phyloP scores from a whole-genome alignment of 2,113 vertebrate genomes.

The Cygnus buccinator region DNA sequence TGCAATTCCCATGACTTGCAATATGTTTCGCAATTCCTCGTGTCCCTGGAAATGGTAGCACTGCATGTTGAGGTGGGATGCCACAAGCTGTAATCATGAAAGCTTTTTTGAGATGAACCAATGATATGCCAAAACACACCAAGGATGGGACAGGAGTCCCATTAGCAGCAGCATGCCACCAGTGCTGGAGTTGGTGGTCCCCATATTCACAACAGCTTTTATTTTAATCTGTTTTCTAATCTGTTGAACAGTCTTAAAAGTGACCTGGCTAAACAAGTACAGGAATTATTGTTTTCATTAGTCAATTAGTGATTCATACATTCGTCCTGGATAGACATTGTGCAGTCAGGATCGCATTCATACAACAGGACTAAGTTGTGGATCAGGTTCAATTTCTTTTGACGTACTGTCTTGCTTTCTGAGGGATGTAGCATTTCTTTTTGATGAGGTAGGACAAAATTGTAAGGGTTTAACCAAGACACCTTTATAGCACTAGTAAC shows the following conservation, averaged over 20 bases:
- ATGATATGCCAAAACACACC: not conserved
- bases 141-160: not conserved
- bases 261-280: not conserved
- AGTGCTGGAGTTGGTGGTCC: not conserved
- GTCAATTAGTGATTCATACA: not conserved
- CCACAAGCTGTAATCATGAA: not conserved
- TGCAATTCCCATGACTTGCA: not conserved
- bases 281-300: not conserved
- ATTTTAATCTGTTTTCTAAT: slow-evolving; percentile 47
- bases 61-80: not conserved
- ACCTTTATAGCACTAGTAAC: not conserved
- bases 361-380: not conserved
- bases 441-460: not conserved
- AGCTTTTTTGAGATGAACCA: not conserved
- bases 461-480: not conserved
- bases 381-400: not conserved
- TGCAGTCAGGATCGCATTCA: not conserved
- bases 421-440: not conserved
- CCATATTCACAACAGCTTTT: not conserved
- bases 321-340: not conserved
- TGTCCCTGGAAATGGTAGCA: not conserved
- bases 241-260: not conserved
- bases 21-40: not conserved
- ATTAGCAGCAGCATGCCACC: not conserved
- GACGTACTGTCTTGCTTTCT: not conserved